Evolutionary conservation across 2,797 vertebrate genomes (phyloP).

Genomic region (Florisuga fusca): DNA sequence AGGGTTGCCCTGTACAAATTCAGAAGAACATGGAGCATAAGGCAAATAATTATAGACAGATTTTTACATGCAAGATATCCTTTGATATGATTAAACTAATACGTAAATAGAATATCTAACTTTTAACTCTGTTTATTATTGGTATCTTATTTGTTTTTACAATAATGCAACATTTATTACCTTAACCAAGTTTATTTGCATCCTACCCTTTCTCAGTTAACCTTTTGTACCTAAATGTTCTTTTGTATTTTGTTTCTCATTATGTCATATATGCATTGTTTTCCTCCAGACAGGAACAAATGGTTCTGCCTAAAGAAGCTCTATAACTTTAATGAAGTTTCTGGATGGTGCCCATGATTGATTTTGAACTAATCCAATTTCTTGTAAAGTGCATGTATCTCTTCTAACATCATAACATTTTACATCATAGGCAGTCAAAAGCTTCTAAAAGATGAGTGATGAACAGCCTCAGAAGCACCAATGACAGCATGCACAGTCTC

Average conservation of each 20-base stretch:
- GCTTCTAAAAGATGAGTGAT: neutral
- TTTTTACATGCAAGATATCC: neutral
- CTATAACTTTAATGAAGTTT: conserved; percentile 4
- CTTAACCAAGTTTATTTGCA: neutral
- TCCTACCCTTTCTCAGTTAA: neutral
- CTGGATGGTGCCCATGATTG: neutral
- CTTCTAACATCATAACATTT: neutral
- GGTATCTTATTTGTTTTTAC: neutral
- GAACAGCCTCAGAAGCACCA: neutral
- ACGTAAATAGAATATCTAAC: neutral
- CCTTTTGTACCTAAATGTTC: neutral
- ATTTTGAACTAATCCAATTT: conserved; percentile 24
- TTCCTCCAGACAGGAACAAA: conserved; percentile 6
- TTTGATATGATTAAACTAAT: neutral
- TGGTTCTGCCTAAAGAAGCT: neutral
- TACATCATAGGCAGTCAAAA: neutral
- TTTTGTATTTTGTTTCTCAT: neutral
- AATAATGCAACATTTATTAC: neutral
- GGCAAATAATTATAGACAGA: neutral
- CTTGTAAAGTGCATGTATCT: neutral
- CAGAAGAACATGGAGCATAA: neutral
- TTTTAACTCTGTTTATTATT: neutral
- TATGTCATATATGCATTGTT: neutral
- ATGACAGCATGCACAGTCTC: neutral
- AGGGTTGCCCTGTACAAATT: neutral